Evolutionary conservation across 2,113 vertebrate species (phyloP).

Genomic region (Cyphomyrus discorhynchus): DNA sequence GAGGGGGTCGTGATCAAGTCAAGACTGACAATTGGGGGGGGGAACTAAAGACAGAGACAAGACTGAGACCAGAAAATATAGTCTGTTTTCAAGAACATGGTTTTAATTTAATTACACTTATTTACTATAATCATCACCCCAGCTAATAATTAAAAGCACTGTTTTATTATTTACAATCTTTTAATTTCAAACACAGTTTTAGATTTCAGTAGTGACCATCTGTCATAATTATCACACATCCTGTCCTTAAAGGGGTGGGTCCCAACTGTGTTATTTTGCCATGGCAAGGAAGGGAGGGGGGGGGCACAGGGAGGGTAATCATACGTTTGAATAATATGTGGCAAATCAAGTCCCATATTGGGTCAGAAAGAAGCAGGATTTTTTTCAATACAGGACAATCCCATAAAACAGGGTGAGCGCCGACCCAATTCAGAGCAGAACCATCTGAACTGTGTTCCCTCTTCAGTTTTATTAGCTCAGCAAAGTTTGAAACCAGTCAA

Average conservation of each 20-base stretch:
- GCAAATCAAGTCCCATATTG: too few species aligned
- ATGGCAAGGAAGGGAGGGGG: too few species aligned
- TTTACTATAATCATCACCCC: background rate
- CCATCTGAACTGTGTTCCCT: background rate
- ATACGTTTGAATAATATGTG: too few species aligned
- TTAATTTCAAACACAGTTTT: background rate
- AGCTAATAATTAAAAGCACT: background rate
- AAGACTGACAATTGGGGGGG: background rate
- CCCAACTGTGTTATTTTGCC: too few species aligned
- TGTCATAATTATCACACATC: background rate
- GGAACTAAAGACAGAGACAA: background rate
- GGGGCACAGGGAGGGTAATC: too few species aligned
- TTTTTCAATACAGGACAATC: too few species aligned
- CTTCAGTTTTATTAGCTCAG: background rate
- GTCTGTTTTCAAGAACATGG: background rate
- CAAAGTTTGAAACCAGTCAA: background rate
- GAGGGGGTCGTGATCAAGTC: background rate
- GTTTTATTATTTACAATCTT: background rate
- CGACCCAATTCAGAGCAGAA: background rate
- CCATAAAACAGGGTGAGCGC: background rate
- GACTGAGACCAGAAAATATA: background rate
- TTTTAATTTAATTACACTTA: background rate
- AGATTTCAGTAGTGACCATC: background rate
- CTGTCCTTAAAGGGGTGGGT: background rate
- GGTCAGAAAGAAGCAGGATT: too few species aligned